These are phyloP conservation scores for Pollicipes pollicipes DNA, from an alignment of 1,140 invertebrate genomes.

Conservation along the genomic window DNA sequence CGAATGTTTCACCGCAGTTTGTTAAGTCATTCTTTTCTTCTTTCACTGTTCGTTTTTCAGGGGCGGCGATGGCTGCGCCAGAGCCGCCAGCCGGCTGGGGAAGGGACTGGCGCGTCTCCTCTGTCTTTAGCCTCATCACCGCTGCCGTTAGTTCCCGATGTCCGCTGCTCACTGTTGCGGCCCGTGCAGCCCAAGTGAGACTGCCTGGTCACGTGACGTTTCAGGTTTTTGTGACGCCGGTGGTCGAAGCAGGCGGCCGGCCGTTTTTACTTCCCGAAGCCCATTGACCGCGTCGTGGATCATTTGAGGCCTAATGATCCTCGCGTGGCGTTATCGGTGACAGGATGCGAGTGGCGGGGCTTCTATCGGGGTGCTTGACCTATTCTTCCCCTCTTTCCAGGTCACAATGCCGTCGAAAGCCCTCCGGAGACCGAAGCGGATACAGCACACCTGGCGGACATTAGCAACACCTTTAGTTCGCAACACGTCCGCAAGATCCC, in stretches of 20 bases:
- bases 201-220: neutral
- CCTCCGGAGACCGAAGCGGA: neutral
- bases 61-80: no score
- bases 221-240: neutral
- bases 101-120: no score
- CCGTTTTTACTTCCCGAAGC: neutral
- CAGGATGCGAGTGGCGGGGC: neutral
- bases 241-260: neutral
- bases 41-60: no score
- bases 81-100: no score
- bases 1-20: no score
- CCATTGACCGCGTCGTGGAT: neutral
- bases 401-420: neutral
- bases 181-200: no score
- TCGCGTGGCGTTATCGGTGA: neutral
- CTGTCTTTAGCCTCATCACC: no score
- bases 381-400: neutral
- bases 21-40: no score
- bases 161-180: neutral
- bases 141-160: no score
- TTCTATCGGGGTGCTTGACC: neutral
- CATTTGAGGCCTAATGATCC: neutral
- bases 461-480: neutral
- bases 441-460: neutral
- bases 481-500: neutral